Evolutionary conservation across 2,797 vertebrate genomes (phyloP), one percentile per base, ranked within the genome.

Genomic region (Erithacus rubecula): DNA sequence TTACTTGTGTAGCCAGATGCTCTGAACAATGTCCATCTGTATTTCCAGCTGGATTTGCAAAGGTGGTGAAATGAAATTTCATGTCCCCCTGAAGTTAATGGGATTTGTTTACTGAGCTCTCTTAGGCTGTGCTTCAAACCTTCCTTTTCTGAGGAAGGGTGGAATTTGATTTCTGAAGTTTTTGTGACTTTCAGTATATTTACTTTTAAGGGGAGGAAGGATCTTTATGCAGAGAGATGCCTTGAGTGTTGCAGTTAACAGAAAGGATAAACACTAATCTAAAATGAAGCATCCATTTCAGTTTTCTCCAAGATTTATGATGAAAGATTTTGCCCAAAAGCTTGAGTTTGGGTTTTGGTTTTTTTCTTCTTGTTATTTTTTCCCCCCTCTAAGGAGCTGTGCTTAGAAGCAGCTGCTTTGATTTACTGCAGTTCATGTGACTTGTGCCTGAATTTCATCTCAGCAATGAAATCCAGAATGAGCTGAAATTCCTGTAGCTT

Each of bases 371-470:
- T 24, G 4, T 12, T 43, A 10, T 52, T 27, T 32, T 18, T 32
- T n/a, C 60, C 41, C 2, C 49, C 2, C 41, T 58, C n/a, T 49
- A 18, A 75, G 72, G 44, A 79, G 36, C 49, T 72, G 19, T 86
- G 55, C 69, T 88, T 72, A 64, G 56, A 60, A 75, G 76, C 92
- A 94, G 87, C 93, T 96, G 94, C 94, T 95, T 96, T 93, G 76
- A 79, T 97, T 95, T 94, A 96, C 87, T 18, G 2, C 8, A 6
- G 22, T 94, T 65, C 91, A 86, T 63, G 63, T 95, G 91, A 90
- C 91, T 88, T 79, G 41, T 93, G 63, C 83, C 85, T 93, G 83
- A 96, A 79, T 93, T 89, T 93, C 80, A 44, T 87, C 52, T 93
- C 6, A 0, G 41, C 88, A 93, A 64, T 87, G 78, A 92, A 94